Conservation (phyloP, 2,113 vertebrate genomes). For the Cyanocitta stelleri region DNA sequence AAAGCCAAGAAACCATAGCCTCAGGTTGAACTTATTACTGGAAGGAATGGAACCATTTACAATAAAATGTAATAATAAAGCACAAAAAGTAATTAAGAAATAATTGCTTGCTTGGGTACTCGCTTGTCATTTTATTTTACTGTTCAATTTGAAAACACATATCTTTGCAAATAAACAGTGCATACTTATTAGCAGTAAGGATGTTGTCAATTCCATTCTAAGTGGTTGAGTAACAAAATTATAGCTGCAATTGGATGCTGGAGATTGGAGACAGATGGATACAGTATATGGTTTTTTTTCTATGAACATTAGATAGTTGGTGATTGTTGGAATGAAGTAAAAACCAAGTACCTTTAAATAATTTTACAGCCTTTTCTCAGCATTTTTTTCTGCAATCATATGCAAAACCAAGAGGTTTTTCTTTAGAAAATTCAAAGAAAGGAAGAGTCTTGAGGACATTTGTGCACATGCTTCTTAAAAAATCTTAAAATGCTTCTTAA, state of each 20-base stretch:
- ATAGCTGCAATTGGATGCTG: neutral
- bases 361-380: neutral
- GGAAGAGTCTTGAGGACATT: neutral
- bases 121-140: neutral
- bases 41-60: neutral
- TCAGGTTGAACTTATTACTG: neutral
- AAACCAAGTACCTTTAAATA: neutral
- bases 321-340: neutral
- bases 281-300: neutral
- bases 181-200: neutral
- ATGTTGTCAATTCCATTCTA: neutral
- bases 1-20: neutral
- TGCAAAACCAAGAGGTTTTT: neutral
- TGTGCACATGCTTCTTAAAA: neutral
- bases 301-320: neutral
- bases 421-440: neutral
- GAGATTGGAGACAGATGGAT: neutral
- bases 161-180: neutral
- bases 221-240: neutral
- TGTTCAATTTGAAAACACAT: neutral
- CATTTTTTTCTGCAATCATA: neutral
- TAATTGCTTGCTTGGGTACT: neutral
- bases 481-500: neutral
- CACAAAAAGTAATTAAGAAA: neutral
- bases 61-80: neutral